Conservation (phyloP, 2,797 vertebrate species). For the Muraenolepis orangiensis region DNA sequence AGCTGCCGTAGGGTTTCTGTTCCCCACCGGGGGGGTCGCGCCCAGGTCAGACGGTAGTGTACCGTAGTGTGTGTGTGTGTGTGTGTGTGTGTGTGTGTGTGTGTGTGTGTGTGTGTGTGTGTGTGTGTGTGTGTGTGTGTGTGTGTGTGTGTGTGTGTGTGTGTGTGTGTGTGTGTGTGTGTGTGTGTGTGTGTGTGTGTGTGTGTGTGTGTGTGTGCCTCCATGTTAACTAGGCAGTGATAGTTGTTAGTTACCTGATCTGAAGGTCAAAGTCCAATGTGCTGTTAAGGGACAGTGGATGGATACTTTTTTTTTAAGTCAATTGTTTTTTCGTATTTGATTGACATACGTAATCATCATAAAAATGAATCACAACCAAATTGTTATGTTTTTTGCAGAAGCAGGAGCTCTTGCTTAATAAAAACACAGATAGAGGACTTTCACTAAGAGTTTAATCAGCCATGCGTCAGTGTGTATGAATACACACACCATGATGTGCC, state of each 20-base stretch:
- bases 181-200: conserved; percentile 4
- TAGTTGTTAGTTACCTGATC: background rate
- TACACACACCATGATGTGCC: background rate
- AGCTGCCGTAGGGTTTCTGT: conserved; percentile 57
- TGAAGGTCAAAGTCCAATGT: background rate
- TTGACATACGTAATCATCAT: background rate
- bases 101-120: conserved; percentile 6
- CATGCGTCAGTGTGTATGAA: background rate
- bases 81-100: background rate
- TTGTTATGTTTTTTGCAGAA: too few relatives aligned
- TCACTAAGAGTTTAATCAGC: background rate
- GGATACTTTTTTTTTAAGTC: background rate
- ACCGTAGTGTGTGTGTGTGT: background rate
- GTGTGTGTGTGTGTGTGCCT: background rate
- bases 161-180: conserved; percentile 13
- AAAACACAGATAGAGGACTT: background rate
- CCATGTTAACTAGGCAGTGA: background rate
- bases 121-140: background rate
- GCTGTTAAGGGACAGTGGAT: background rate
- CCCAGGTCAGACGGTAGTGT: conserved; percentile 37
- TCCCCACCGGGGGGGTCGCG: conserved; percentile 40
- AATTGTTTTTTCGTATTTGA: background rate
- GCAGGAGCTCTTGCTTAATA: background rate
- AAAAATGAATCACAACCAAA: background rate
- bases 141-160: conserved; percentile 3